Percentiles rank a stretch among this genome's conserved stretches.
phyloP scores from a whole-genome alignment of 2,113 vertebrate species.

The Stercorarius parasiticus region DNA sequence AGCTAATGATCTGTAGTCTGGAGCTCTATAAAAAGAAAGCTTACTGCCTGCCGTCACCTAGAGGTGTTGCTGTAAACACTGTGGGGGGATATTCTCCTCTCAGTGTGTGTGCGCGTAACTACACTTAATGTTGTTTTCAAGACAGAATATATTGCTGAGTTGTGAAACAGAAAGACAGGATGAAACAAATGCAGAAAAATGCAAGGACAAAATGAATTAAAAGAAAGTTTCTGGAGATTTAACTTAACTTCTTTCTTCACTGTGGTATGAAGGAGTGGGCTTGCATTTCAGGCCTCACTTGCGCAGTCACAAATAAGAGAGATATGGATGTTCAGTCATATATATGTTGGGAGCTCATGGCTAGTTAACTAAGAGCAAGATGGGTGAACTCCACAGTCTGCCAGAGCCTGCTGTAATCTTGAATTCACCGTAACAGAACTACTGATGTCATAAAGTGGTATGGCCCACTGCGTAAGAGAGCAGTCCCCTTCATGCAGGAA shows the following conservation, averaged over 20 bases:
- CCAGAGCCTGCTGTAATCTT: not conserved
- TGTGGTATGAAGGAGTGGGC: not conserved
- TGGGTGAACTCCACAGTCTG: not conserved
- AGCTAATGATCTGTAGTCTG: conserved; percentile 74
- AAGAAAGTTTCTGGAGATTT: conserved; percentile 13
- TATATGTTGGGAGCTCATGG: not conserved
- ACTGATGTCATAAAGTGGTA: not conserved
- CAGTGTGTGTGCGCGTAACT: conserved; percentile 67
- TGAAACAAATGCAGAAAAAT: conserved; percentile 21
- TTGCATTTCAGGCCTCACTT: not conserved
- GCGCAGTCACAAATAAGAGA: not conserved
- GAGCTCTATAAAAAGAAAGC: conserved; percentile 71
- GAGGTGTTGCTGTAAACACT: conserved; percentile 73
- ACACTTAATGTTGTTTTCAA: conserved; percentile 70
- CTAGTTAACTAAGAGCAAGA: not conserved
- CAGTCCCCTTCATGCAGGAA: conserved; percentile 3
- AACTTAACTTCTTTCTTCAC: not conserved
- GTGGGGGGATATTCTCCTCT: conserved; percentile 64
- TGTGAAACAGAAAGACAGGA: conserved; percentile 41
- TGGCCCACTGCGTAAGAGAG: not conserved
- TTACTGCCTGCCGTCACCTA: conserved; percentile 71
- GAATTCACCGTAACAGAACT: conserved; percentile 7
- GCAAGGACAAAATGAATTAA: not conserved
- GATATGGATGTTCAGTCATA: not conserved
- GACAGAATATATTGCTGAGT: conserved; percentile 66